Conservation (phyloP, 2,888 invertebrate genomes). For the Apamea epomidion region DNA sequence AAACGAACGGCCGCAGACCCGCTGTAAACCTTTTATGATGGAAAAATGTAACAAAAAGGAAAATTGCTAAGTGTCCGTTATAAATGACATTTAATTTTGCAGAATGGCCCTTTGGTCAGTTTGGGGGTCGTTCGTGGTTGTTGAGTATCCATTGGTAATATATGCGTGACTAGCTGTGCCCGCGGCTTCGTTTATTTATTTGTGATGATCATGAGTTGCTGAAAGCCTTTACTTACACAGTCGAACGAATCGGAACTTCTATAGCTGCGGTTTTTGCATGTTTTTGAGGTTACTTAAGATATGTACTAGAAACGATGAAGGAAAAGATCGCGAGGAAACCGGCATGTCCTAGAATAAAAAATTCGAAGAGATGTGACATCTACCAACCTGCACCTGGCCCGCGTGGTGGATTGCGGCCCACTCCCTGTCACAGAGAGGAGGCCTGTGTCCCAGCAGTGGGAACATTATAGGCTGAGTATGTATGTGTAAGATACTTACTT, state of each 20-base stretch:
- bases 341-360: too few species aligned
- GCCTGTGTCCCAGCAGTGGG: too few species aligned
- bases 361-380: too few species aligned
- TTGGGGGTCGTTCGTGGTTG: constrained; percentile 37
- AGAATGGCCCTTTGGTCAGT: constrained; percentile 38
- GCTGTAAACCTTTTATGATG: constrained; percentile 67
- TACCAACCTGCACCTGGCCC: too few species aligned
- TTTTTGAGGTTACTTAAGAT: background rate
- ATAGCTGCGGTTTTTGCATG: background rate
- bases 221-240: constrained; percentile 3
- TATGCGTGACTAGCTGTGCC: constrained; percentile 18
- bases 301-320: background rate
- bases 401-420: too few species aligned
- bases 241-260: background rate
- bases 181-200: background rate
- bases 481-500: background rate
- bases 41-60: constrained; percentile 62
- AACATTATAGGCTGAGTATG: too few species aligned
- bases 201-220: background rate
- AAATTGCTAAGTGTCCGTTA: constrained; percentile 62
- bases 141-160: constrained; percentile 36
- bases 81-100: constrained; percentile 44
- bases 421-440: too few species aligned
- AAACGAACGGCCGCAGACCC: constrained; percentile 65
- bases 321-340: too few species aligned